Evolutionary conservation across 2,888 invertebrate species (phyloP).

Genomic region (Lottia scabra): DNA sequence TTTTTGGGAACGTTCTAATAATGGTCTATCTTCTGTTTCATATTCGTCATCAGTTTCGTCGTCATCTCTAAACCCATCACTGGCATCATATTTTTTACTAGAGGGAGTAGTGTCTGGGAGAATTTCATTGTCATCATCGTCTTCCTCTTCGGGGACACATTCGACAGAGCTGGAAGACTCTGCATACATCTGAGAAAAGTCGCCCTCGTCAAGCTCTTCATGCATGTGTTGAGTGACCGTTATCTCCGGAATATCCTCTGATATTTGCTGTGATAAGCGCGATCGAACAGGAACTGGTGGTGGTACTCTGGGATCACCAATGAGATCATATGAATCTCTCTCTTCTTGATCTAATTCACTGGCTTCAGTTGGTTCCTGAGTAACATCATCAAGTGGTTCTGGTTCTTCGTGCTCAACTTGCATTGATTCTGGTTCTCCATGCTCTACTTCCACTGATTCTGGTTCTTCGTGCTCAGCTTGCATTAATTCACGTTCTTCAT

Average conservation of each 20-base stretch:
- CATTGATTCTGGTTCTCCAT: slow-evolving; percentile 20
- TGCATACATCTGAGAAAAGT: slow-evolving; percentile 28
- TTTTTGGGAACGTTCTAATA: not conserved
- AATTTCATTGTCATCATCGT: slow-evolving; percentile 26
- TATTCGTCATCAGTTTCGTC: slow-evolving; percentile 70
- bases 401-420: slow-evolving; percentile 16
- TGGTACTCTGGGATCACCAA: not conserved
- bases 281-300: slow-evolving; percentile 13
- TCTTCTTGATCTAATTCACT: too few relatives aligned
- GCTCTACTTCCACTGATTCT: not conserved
- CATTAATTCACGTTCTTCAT: slow-evolving; percentile 21
- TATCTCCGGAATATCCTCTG: slow-evolving; percentile 74
- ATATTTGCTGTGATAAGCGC: slow-evolving; percentile 39
- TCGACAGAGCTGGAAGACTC: slow-evolving; percentile 1
- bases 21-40: slow-evolving; percentile 38
- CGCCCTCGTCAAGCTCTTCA: slow-evolving; percentile 48
- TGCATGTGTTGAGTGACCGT: slow-evolving; percentile 75
- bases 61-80: not conserved
- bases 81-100: not conserved
- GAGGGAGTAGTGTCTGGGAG: not conserved
- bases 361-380: not conserved
- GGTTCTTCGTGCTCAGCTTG: slow-evolving; percentile 16
- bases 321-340: not conserved
- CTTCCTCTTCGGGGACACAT: slow-evolving; percentile 40
- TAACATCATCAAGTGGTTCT: not conserved